These are phyloP conservation scores for Vidua chalybeata DNA, from an alignment of 2,113 vertebrate genomes.

Conservation along the genomic window DNA sequence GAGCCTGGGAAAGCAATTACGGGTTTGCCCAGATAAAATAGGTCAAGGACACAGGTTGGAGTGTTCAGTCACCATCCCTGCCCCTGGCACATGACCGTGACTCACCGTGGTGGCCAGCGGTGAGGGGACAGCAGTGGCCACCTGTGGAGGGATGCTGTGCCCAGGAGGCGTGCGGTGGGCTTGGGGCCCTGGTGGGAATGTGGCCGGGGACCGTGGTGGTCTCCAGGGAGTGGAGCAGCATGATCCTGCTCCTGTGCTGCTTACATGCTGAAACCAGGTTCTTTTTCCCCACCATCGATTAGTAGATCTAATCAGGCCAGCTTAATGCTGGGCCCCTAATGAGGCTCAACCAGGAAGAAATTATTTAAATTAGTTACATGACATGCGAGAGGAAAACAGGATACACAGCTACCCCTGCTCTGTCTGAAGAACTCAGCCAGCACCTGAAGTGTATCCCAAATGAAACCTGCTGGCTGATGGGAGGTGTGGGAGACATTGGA, in stretches of 20 bases:
- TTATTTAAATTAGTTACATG: background rate
- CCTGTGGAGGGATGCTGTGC: background rate
- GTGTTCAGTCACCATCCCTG: accelerated
- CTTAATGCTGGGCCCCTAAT: background rate
- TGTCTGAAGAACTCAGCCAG: background rate
- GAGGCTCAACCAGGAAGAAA: background rate
- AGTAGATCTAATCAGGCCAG: background rate
- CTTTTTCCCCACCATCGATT: background rate
- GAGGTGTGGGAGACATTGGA: accelerated
- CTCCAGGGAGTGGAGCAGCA: accelerated
- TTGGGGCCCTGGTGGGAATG: background rate
- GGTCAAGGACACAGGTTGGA: background rate
- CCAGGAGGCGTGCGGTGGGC: accelerated
- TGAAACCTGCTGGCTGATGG: background rate
- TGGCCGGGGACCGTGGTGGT: background rate
- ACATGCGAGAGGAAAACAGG: background rate
- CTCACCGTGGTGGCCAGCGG: background rate
- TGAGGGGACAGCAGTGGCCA: background rate
- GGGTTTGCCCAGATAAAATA: background rate
- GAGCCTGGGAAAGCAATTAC: background rate
- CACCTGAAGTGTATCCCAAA: accelerated
- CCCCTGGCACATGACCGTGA: background rate
- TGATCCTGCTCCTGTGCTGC: background rate
- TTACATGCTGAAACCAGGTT: accelerated
- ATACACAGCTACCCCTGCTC: background rate